phyloP scores from a whole-genome alignment of 2,888 invertebrate species.

The Acrocyrtus sp. region DNA sequence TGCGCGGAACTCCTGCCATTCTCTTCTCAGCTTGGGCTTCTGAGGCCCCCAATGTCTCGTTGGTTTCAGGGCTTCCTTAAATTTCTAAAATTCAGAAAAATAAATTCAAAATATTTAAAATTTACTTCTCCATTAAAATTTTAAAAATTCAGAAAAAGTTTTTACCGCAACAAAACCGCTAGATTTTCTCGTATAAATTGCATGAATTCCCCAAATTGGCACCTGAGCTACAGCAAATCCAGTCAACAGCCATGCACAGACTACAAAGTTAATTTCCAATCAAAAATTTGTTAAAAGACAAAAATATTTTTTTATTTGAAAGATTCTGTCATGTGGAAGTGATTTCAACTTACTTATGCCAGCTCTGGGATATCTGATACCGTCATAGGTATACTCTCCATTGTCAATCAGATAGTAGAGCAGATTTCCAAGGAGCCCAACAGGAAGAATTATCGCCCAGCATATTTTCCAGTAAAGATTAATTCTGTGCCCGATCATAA shows the following conservation, averaged over 20 bases:
- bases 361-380: constrained; percentile 2
- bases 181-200: constrained; percentile 64
- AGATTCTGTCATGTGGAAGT: background rate
- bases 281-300: background rate
- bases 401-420: constrained; percentile 16
- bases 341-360: constrained; percentile 11
- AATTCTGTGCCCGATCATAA: constrained; percentile 67
- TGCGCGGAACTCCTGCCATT: constrained; percentile 49
- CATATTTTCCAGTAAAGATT: constrained; percentile 82
- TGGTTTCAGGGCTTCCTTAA: constrained; percentile 39
- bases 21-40: constrained; percentile 43
- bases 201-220: constrained; percentile 68
- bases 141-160: constrained; percentile 6
- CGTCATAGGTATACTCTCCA: background rate
- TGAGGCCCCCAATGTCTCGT: constrained; percentile 63
- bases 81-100: constrained; percentile 39
- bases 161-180: background rate
- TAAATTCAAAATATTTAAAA: background rate
- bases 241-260: constrained; percentile 55
- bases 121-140: constrained; percentile 11
- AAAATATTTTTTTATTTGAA: background rate
- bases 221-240: constrained; percentile 68
- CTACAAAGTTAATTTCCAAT: constrained; percentile 12
- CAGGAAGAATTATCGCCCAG: constrained; percentile 80
- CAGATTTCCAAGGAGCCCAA: constrained; percentile 74